Conservation (phyloP, 2,797 vertebrate genomes). For the Schizopygopsis malacanthus region DNA sequence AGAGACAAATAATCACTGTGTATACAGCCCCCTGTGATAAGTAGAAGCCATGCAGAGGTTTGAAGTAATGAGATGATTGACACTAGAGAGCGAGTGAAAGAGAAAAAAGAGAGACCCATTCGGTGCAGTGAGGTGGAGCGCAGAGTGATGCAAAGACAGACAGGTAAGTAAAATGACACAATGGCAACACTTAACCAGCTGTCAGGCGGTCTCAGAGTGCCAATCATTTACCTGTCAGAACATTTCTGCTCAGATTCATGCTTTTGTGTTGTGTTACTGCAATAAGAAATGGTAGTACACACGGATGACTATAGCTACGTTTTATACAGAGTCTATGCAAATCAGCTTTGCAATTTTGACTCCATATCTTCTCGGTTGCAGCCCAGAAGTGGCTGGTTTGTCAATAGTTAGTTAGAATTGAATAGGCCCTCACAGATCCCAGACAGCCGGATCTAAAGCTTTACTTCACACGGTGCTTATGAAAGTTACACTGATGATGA, state of each 20-base stretch:
- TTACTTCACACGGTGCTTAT: neutral
- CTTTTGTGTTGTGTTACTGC: constrained; percentile 18
- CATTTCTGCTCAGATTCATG: constrained; percentile 60
- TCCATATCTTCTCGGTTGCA: constrained; percentile 3
- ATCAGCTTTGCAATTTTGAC: neutral
- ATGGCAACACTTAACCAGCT: constrained; percentile 41
- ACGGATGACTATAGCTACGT: neutral
- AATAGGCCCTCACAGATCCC: neutral
- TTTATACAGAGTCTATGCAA: neutral
- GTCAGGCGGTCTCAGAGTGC: constrained; percentile 43
- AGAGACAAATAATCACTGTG: constrained; percentile 46
- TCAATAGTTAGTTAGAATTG: neutral
- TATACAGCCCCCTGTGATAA: constrained; percentile 35
- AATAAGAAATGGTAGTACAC: neutral
- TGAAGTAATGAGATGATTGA: constrained; percentile 48
- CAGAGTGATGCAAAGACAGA: constrained; percentile 44
- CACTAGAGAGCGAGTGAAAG: neutral
- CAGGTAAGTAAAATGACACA: constrained; percentile 25
- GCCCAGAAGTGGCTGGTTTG: constrained; percentile 1
- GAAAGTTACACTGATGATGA: constrained; percentile 26
- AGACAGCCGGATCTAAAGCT: constrained; percentile 22
- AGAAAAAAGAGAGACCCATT: constrained; percentile 18
- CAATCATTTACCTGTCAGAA: constrained; percentile 55
- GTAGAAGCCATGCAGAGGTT: constrained; percentile 56
- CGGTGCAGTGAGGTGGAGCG: neutral